Evolutionary conservation across 1,140 invertebrate genomes (phyloP).

Genomic region (Orchestia grillus): DNA sequence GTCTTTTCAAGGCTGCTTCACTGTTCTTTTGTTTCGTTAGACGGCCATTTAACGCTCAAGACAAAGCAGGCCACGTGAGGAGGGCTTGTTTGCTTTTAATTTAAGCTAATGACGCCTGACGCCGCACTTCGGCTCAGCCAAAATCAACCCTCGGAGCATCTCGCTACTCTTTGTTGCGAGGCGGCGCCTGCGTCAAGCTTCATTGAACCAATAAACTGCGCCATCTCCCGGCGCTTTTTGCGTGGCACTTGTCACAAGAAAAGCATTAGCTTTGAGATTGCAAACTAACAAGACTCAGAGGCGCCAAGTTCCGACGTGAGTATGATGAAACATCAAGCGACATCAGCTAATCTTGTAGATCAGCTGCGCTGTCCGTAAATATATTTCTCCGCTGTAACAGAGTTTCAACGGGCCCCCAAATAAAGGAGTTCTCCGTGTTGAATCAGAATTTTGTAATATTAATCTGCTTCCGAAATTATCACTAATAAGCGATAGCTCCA

Average conservation of each 20-base stretch:
- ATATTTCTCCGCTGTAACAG: background rate
- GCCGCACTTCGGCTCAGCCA: constrained; percentile 4
- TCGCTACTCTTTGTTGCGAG: constrained; percentile 21
- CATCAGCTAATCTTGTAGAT: background rate
- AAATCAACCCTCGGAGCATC: constrained; percentile 8
- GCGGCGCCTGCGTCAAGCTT: background rate
- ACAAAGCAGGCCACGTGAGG: background rate
- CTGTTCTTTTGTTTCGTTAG: constrained; percentile 10
- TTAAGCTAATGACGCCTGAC: constrained; percentile 37
- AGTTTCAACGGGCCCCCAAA: background rate
- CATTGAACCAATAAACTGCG: constrained; percentile 42
- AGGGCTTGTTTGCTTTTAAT: constrained; percentile 53
- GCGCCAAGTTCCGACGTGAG: background rate
- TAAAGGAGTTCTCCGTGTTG: background rate
- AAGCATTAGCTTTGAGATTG: constrained; percentile 8
- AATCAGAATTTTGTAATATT: background rate
- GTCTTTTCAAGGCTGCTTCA: background rate
- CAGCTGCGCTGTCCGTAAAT: background rate
- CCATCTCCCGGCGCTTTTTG: background rate
- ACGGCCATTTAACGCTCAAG: constrained; percentile 14
- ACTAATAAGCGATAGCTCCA: too few species aligned
- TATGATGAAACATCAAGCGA: background rate
- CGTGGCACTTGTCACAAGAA: background rate
- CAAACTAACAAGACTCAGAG: background rate
- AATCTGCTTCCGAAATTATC: background rate